Percentiles rank a stretch among this genome's conserved stretches.
Evolutionary conservation across 2,797 vertebrate genomes (phyloP).

Genomic region (Poeciliopsis infans): DNA sequence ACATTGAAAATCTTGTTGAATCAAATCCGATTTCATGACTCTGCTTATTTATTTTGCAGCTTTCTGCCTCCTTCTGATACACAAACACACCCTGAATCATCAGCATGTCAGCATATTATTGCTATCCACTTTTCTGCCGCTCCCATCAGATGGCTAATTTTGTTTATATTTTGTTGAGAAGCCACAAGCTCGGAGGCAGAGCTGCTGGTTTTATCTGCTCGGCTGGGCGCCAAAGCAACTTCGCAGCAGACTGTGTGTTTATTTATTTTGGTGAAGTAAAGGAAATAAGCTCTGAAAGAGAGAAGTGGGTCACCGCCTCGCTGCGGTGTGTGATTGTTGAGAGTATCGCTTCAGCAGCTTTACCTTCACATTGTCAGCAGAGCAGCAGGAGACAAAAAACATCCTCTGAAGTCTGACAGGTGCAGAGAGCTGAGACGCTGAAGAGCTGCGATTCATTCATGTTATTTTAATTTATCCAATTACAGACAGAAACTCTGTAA

Average conservation of each 20-base stretch:
- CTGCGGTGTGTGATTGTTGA: background rate
- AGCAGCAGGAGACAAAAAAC: background rate
- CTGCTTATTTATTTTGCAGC: background rate
- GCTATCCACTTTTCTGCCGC: constrained; percentile 9
- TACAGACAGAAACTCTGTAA: constrained; percentile 4
- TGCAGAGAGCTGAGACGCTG: constrained; percentile 2
- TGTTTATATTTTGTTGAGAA: background rate
- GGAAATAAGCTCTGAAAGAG: constrained; percentile 30
- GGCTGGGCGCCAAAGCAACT: constrained; percentile 19
- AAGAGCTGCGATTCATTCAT: constrained; percentile 1
- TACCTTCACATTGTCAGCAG: background rate
- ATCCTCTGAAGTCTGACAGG: constrained; percentile 5
- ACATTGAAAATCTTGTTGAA: background rate
- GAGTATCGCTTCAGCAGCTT: constrained; percentile 14
- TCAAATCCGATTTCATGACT: background rate
- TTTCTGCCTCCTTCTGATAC: background rate
- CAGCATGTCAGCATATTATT: constrained; percentile 42
- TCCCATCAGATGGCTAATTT: background rate
- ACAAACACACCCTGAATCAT: background rate
- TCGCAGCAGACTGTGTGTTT: constrained; percentile 18
- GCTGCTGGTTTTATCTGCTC: constrained; percentile 4
- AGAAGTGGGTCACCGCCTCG: constrained; percentile 44
- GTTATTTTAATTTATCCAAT: constrained; percentile 5
- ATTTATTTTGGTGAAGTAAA: constrained; percentile 25
- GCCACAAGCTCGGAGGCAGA: constrained; percentile 1